phyloP scores from a whole-genome alignment of 2,888 invertebrate species.

The Eupithecia subumbrata region DNA sequence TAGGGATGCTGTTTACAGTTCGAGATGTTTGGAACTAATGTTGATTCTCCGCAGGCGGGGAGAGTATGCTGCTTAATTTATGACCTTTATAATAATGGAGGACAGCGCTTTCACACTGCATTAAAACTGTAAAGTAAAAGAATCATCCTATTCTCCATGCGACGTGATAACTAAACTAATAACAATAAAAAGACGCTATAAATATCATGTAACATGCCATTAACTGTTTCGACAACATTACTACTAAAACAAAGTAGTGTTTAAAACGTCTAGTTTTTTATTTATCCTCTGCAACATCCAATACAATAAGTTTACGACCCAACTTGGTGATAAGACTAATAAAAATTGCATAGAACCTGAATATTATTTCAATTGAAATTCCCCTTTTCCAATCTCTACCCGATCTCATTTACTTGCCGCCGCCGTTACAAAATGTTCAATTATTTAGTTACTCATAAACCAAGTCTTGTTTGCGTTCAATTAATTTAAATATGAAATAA shows the following conservation, averaged over 20 bases:
- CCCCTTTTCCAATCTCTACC: slow-evolving; percentile 56
- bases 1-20: slow-evolving; percentile 66
- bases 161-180: slow-evolving; percentile 34
- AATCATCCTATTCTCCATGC: slow-evolving; percentile 31
- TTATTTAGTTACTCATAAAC: slow-evolving; percentile 63
- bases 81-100: slow-evolving; percentile 48
- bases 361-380: background rate
- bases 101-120: slow-evolving; percentile 51
- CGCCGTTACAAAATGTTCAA: slow-evolving; percentile 56
- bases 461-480: slow-evolving; percentile 74
- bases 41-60: slow-evolving; percentile 63
- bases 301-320: slow-evolving; percentile 56
- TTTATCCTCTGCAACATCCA: slow-evolving; percentile 36
- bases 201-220: slow-evolving; percentile 37
- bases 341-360: slow-evolving; percentile 59
- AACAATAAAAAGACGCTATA: slow-evolving; percentile 38
- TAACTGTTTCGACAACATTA: slow-evolving; percentile 32
- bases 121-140: slow-evolving; percentile 43
- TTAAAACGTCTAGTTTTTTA: slow-evolving; percentile 25
- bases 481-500: slow-evolving; percentile 77
- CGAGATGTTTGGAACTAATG: slow-evolving; percentile 55
- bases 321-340: slow-evolving; percentile 61
- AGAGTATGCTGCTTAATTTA: slow-evolving; percentile 45
- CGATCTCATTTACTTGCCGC: slow-evolving; percentile 18
- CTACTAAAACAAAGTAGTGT: slow-evolving; percentile 34